Evolutionary conservation across 2,797 vertebrate species (phyloP).

Genomic region (Sebastiscus albofasciatus): DNA sequence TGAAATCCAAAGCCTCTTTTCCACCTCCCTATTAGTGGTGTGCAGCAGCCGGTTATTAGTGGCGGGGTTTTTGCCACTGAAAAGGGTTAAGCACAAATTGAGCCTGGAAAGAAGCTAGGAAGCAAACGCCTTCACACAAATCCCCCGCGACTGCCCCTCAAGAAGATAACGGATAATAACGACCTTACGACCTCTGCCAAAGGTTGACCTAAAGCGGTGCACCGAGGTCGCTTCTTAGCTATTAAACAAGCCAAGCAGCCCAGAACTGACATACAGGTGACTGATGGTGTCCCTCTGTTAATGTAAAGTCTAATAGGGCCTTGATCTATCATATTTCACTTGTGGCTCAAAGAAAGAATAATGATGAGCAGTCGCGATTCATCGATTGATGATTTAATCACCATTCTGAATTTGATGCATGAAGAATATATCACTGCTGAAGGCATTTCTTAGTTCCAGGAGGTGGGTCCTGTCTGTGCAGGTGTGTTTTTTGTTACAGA

Average conservation of each 20-base stretch:
- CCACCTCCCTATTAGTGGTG: conserved; percentile 35
- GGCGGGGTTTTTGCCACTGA: conserved; percentile 29
- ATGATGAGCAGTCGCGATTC: neutral
- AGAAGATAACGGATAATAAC: conserved; percentile 42
- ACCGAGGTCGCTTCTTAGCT: conserved; percentile 8
- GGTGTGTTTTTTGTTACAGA: neutral
- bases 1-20: conserved; percentile 58
- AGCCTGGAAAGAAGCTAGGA: conserved; percentile 40
- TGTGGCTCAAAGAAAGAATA: neutral
- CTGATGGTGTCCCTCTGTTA: conserved; percentile 7
- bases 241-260: neutral
- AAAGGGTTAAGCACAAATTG: conserved; percentile 62
- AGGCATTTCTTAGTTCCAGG: neutral
- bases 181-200: conserved; percentile 47
- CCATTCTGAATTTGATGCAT: neutral
- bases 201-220: conserved; percentile 4
- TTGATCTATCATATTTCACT: neutral
- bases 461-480: neutral
- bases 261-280: neutral
- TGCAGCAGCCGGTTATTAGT: conserved; percentile 52
- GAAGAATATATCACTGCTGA: neutral
- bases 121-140: conserved; percentile 54
- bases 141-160: conserved; percentile 24
- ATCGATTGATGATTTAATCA: neutral
- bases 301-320: conserved; percentile 4